These are phyloP conservation scores for Nomada fabriciana DNA, from an alignment of 2,888 invertebrate species.

Conservation along the genomic window DNA sequence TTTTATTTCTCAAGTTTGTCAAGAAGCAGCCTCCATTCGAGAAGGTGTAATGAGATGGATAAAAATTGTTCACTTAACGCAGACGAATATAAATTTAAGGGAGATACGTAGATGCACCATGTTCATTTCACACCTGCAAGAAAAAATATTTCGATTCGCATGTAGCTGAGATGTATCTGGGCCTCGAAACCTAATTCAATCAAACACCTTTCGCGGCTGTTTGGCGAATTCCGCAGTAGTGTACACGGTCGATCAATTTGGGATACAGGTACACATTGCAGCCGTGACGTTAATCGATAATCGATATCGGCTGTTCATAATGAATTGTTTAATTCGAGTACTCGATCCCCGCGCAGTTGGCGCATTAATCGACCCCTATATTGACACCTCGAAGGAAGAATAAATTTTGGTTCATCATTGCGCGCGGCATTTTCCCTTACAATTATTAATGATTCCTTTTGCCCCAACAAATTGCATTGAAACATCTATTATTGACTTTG, in stretches of 20 bases:
- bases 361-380: neutral
- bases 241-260: conserved; percentile 38
- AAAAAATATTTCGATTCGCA: neutral
- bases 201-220: conserved; percentile 45
- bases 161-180: neutral
- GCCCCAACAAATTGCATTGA: too few species aligned
- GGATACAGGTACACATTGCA: conserved; percentile 35
- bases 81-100: too few species aligned
- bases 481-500: neutral
- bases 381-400: neutral
- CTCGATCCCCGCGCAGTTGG: conserved; percentile 17
- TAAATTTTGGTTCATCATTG: neutral
- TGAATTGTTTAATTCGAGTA: conserved; percentile 45
- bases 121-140: neutral
- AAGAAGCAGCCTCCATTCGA: too few species aligned
- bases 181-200: conserved; percentile 41
- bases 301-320: conserved; percentile 45
- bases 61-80: too few species aligned
- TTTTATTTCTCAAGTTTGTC: too few species aligned
- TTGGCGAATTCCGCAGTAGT: conserved; percentile 34
- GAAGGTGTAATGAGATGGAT: too few species aligned
- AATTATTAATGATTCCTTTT: neutral
- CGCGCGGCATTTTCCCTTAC: neutral
- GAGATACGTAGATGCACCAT: too few species aligned
- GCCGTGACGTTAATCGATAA: conserved; percentile 49